Evolutionary conservation across 2,113 vertebrate species (phyloP).

Genomic region (Silurus asotus): DNA sequence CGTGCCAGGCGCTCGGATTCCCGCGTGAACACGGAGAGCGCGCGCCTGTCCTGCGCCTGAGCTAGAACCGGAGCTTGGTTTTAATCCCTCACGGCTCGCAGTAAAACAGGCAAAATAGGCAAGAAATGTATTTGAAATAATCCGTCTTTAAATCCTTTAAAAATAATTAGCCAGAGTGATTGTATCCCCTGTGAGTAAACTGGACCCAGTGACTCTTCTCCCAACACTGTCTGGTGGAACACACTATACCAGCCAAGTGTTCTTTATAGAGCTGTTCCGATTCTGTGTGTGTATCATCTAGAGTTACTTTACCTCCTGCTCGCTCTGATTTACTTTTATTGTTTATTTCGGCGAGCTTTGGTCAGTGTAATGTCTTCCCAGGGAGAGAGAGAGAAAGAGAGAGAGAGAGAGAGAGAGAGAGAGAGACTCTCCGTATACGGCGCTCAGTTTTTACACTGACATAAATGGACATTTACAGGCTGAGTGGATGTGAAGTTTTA

Average conservation of each 20-base stretch:
- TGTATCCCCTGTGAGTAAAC: no score
- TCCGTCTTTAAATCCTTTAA: background rate
- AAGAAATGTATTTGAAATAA: background rate
- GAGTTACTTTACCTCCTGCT: background rate
- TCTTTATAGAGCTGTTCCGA: background rate
- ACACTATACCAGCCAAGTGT: background rate
- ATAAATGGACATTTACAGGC: conserved; percentile 39
- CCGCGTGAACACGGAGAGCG: background rate
- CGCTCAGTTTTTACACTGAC: conserved; percentile 21
- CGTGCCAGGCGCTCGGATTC: conserved; percentile 36
- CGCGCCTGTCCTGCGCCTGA: background rate
- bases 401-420: conserved; percentile 7
- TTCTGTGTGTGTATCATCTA: background rate
- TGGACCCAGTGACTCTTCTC: no score
- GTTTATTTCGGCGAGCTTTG: background rate
- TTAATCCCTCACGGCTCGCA: background rate
- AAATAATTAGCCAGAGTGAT: background rate
- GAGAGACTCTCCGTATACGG: background rate
- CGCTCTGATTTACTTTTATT: background rate
- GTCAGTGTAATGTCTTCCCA: background rate
- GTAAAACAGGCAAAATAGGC: background rate
- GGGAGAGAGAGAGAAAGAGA: background rate
- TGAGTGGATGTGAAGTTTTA: background rate
- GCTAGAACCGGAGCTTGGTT: background rate
- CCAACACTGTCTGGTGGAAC: no score